Conservation (phyloP, 2,797 vertebrate species). For the Hippocampus kuda region DNA sequence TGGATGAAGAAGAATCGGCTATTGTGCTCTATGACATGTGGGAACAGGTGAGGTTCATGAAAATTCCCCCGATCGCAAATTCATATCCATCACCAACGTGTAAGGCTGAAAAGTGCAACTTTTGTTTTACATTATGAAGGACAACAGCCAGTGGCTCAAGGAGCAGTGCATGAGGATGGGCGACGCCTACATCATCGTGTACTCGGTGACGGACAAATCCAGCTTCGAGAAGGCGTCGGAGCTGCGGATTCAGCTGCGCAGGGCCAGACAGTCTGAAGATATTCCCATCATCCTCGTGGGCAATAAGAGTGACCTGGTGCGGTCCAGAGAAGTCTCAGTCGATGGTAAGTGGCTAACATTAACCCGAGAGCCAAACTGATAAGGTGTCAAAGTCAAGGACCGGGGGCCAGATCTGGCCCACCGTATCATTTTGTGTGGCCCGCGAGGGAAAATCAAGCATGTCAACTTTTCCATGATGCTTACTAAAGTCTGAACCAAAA, state of each 20-base stretch:
- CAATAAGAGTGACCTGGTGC: constrained; percentile 96
- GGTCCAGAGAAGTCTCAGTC: constrained; percentile 90
- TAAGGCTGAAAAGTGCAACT: neutral
- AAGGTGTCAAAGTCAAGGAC: neutral
- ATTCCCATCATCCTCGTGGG: constrained; percentile 98
- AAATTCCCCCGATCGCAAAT: neutral
- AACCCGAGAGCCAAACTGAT: neutral
- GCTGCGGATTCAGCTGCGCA: constrained; percentile 88
- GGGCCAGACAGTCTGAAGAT: constrained; percentile 88
- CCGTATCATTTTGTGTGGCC: too few relatives aligned
- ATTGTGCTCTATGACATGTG: constrained; percentile 92
- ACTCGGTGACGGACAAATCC: constrained; percentile 94
- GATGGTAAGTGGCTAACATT: constrained; percentile 76
- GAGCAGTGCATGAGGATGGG: constrained; percentile 98
- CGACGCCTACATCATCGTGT: constrained; percentile 96
- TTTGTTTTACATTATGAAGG: constrained; percentile 58
- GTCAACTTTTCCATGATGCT: too few relatives aligned
- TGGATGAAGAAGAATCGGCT: constrained; percentile 90
- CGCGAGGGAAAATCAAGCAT: too few relatives aligned
- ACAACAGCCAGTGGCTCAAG: constrained; percentile 87
- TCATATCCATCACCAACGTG: neutral
- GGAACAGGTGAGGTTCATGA: constrained; percentile 80
- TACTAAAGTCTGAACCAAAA: too few relatives aligned
- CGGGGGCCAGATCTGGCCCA: too few relatives aligned
- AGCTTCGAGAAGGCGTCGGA: constrained; percentile 98